phyloP scores from a whole-genome alignment of 2,888 invertebrate genomes.

The Dicyrtomina minuta region DNA sequence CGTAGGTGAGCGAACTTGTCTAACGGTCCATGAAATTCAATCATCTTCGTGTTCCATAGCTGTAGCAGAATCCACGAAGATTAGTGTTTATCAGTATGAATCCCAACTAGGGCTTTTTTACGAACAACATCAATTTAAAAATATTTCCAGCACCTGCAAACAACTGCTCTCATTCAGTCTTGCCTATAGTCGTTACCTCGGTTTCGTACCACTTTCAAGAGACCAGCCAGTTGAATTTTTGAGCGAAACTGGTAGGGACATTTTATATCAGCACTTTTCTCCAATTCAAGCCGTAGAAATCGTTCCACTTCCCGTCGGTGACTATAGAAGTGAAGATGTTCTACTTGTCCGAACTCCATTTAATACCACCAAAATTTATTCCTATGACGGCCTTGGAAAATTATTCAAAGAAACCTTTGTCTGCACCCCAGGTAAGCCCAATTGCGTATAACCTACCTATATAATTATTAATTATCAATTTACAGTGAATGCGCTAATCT shows the following conservation, averaged over 20 bases:
- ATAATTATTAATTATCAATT: background rate
- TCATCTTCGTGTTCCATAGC: conserved; percentile 37
- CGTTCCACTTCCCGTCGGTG: conserved; percentile 34
- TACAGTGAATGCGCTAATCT: background rate
- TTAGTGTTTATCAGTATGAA: conserved; percentile 36
- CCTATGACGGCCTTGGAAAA: conserved; percentile 35
- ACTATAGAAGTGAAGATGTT: conserved; percentile 40
- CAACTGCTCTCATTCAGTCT: conserved; percentile 39
- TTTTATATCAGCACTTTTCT: conserved; percentile 17
- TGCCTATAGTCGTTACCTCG: conserved; percentile 41
- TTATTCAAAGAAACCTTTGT: conserved; percentile 25
- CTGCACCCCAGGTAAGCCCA: conserved; percentile 37
- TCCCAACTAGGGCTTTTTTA: conserved; percentile 24
- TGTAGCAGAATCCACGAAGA: conserved; percentile 14
- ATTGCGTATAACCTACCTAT: background rate
- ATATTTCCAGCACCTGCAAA: conserved; percentile 16
- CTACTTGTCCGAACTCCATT: conserved; percentile 20
- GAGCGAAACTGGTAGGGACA: conserved; percentile 36
- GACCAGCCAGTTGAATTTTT: conserved; percentile 34
- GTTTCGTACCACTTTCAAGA: conserved; percentile 29
- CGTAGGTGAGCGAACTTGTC: conserved; percentile 10
- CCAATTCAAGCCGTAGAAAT: conserved; percentile 30
- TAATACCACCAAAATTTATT: conserved; percentile 29
- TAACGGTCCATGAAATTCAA: conserved; percentile 38
- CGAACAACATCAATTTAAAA: conserved; percentile 10